A percentile compares a stretch with the other conserved stretches of the same genome.
These are phyloP conservation scores for Drosophila melanosoma DNA, from an alignment of 2,888 invertebrate species.

Conservation along the genomic window DNA sequence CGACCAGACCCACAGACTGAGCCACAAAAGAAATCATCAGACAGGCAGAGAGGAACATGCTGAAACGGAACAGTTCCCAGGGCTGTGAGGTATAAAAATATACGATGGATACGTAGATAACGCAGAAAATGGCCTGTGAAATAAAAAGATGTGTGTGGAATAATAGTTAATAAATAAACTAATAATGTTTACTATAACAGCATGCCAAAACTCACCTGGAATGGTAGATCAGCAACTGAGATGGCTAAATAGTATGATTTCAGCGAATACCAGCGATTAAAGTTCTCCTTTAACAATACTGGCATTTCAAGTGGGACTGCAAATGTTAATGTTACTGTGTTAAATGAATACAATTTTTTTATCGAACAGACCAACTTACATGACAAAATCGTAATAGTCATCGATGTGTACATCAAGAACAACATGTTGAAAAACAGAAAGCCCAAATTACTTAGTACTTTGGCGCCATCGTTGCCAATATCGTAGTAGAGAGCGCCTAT, in stretches of 20 bases:
- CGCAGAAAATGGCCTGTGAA: constrained; percentile 94
- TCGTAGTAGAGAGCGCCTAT: constrained; percentile 98
- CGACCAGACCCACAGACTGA: constrained; percentile 97
- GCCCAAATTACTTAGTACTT: constrained; percentile 97
- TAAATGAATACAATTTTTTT: background rate
- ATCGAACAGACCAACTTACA: constrained; percentile 88
- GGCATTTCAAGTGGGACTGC: constrained; percentile 97
- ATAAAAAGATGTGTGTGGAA: constrained; percentile 72
- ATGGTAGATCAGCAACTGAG: constrained; percentile 98
- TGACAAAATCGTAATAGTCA: constrained; percentile 99
- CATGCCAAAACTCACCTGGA: constrained; percentile 89
- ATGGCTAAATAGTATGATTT: constrained; percentile 98
- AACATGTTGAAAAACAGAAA: constrained; percentile 99
- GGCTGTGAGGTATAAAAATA: constrained; percentile 98
- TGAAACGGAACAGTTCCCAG: constrained; percentile 91
- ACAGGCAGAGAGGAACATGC: constrained; percentile 95
- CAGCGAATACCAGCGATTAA: constrained; percentile 98
- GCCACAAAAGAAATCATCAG: constrained; percentile 97
- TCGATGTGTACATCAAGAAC: constrained; percentile 99
- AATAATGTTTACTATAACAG: background rate
- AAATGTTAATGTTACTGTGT: constrained; percentile 2
- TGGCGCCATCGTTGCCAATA: constrained; percentile 97
- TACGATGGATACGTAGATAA: constrained; percentile 95
- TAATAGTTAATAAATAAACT: constrained; percentile 1
- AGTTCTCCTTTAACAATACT: constrained; percentile 96